These are phyloP conservation scores for Cyanoramphus novaezelandiae DNA, from an alignment of 2,113 vertebrate genomes.

Conservation along the genomic window DNA sequence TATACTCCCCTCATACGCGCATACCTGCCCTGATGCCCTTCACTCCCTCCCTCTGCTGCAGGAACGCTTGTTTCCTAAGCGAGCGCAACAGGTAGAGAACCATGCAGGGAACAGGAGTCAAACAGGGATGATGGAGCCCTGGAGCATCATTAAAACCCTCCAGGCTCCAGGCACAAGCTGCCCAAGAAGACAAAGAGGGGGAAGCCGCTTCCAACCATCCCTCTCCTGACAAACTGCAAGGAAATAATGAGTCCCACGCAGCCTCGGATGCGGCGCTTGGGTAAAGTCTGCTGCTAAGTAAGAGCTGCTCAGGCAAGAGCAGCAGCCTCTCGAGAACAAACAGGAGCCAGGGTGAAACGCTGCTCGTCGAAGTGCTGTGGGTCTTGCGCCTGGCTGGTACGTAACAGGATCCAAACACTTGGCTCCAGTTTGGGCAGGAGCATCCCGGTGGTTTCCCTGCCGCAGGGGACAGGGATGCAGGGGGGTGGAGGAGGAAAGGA, in stretches of 20 bases:
- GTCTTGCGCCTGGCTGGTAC: neutral
- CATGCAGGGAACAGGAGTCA: accelerated
- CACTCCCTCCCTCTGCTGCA: neutral
- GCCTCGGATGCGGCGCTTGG: neutral
- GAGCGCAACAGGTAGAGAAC: neutral
- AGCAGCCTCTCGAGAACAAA: neutral
- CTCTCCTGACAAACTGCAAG: neutral
- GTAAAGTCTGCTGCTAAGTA: neutral
- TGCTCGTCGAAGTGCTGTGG: neutral
- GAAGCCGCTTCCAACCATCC: neutral
- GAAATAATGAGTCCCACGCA: neutral
- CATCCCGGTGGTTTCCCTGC: accelerated
- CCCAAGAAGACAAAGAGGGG: neutral
- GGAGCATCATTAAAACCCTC: neutral
- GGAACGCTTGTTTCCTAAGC: accelerated
- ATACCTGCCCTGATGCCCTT: neutral
- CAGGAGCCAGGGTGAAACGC: neutral
- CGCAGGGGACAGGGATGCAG: neutral
- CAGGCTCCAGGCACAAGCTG: neutral
- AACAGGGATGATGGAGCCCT: neutral
- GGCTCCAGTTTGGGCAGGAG: neutral
- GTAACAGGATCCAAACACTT: neutral
- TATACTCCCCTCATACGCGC: accelerated
- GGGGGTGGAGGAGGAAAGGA: neutral
- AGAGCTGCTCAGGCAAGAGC: neutral